Base-by-base conservation (phyloP, 2,888 invertebrate genomes). In the Noctua fimbriata region DNA sequence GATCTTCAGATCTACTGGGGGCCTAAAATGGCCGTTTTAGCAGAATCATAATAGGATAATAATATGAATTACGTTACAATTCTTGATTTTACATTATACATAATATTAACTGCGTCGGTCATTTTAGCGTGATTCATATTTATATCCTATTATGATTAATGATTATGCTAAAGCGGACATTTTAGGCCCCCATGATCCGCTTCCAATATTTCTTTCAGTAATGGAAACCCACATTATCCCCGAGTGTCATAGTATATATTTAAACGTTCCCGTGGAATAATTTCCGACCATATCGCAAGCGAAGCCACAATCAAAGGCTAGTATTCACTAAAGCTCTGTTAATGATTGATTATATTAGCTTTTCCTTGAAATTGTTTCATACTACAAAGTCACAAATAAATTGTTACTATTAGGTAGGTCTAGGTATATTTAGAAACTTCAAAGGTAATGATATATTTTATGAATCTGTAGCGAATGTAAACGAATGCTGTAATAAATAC, bases 401-500 rank as follows among this genome's bases (percentile, higher is more conserved):
- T 49, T 49, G 12, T 49, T 32, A 32, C 21, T 49, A 63, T 36
- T 63, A 72, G 12, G 12, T 60, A 80, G 36, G 44, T 44, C 44
- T 44, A 44, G 44, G 14, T 67, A 44, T 28, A 67, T 44, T 44
- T 14, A 44, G 44, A 41, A 74, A 82, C 52, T 82, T 63, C 75
- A 79, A 79, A 82, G 74, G 82, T 72, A 60, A 69, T 47, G 44
- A 58, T n/a, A 47, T 28, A 76, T 47, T 76, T 47, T 28, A 47
- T 75, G 75, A 55, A 73, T 12, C 55, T 55, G 52, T 24, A 16
- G 28, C 47, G 44, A 44, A 78, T 24, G 24, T 36, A 16, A 79
- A 81, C 28, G 55, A 55, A 41, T 60, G 49, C 32, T 52, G 28
- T 47, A 32, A 49, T 84, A 82, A 73, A 69, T 70, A 73, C 58